A percentile compares a stretch with the other conserved stretches of the same genome.
phyloP scores from a whole-genome alignment of 2,888 invertebrate genomes.

The Aphodius granarius region DNA sequence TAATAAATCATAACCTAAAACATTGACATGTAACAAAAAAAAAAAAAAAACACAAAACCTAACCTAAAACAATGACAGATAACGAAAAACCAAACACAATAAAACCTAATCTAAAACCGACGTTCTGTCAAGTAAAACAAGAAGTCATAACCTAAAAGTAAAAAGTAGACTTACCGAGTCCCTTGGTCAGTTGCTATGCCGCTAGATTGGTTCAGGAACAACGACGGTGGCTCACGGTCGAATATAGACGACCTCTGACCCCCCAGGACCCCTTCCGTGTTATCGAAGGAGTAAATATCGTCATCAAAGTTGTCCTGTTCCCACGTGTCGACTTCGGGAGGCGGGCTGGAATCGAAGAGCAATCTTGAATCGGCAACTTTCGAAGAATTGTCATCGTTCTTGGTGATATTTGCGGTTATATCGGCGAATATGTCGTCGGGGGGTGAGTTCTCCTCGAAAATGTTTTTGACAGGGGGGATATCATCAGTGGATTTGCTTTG shows the following conservation, averaged over 20 bases:
- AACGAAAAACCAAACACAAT: too few species aligned
- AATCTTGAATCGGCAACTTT: not conserved
- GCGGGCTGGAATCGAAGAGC: slow-evolving; percentile 36
- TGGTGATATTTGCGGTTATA: not conserved
- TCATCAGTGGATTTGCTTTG: not conserved
- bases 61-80: too few species aligned
- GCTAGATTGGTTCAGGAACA: slow-evolving; percentile 40
- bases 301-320: slow-evolving; percentile 41
- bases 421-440: not conserved
- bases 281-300: slow-evolving; percentile 32
- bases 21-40: too few species aligned
- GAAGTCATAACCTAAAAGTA: too few species aligned
- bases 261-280: slow-evolving; percentile 22
- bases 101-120: too few species aligned
- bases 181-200: slow-evolving; percentile 41
- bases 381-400: not conserved
- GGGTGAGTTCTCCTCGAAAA: not conserved
- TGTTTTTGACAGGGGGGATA: not conserved
- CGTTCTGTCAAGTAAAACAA: too few species aligned
- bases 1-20: too few species aligned
- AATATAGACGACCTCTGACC: slow-evolving; percentile 39
- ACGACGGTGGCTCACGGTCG: slow-evolving; percentile 46
- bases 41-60: too few species aligned
- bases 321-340: slow-evolving; percentile 41
- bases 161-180: slow-evolving; percentile 28